Evolutionary conservation across 2,888 invertebrate genomes (phyloP).

Genomic region (Parnassius glacialis): DNA sequence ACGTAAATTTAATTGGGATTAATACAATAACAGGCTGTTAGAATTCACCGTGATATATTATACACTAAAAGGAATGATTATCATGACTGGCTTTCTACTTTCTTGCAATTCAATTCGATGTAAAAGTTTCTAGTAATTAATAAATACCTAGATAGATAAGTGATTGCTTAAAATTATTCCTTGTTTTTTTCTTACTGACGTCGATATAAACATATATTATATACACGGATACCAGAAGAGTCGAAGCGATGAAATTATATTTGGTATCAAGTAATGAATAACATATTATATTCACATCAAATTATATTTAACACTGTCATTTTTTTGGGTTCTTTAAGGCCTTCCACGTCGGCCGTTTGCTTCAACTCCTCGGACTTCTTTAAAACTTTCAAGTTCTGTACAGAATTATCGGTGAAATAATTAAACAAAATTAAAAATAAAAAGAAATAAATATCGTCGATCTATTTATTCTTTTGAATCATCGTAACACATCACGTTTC

Average conservation of each 20-base stretch:
- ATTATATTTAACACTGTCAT: too few relatives aligned
- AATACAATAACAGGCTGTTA: not conserved
- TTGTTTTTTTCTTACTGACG: slow-evolving; percentile 35
- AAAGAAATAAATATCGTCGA: slow-evolving; percentile 18
- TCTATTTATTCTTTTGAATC: slow-evolving; percentile 7
- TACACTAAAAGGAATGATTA: slow-evolving; percentile 26
- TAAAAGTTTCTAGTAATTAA: slow-evolving; percentile 23
- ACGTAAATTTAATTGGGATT: too few relatives aligned
- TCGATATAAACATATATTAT: slow-evolving; percentile 20
- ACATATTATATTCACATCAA: too few relatives aligned
- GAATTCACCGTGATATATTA: not conserved
- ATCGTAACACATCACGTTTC: not conserved
- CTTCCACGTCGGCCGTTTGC: not conserved
- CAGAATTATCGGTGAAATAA: slow-evolving; percentile 11
- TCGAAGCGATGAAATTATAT: slow-evolving; percentile 25
- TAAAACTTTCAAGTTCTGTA: slow-evolving; percentile 1
- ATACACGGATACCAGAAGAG: slow-evolving; percentile 24
- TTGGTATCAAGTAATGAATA: slow-evolving; percentile 25
- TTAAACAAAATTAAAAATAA: slow-evolving; percentile 4
- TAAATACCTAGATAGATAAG: slow-evolving; percentile 30
- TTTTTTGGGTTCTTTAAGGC: not conserved
- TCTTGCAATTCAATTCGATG: slow-evolving; percentile 20
- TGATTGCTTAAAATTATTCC: slow-evolving; percentile 44
- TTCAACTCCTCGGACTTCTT: not conserved
- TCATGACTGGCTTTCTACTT: slow-evolving; percentile 3